Conservation (phyloP, 2,113 vertebrate genomes). For the Meles meles region DNA sequence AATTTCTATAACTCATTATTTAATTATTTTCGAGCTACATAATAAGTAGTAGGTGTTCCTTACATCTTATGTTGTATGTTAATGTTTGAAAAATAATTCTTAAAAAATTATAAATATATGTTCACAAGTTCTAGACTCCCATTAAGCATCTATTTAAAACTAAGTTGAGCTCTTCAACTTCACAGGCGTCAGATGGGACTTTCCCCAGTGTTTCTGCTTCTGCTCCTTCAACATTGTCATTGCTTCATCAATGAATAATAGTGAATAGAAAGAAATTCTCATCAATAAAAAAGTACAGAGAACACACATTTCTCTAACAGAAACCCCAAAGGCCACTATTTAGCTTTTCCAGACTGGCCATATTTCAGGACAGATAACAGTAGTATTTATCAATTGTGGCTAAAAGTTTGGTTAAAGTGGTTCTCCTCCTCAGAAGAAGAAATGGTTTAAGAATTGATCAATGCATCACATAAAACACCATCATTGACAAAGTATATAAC, state of each 20-base stretch:
- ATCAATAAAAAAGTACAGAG: not conserved
- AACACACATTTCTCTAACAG: not conserved
- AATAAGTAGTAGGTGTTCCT: not conserved
- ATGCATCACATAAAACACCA: constrained; percentile 26
- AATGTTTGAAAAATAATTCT: not conserved
- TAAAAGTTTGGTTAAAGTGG: constrained; percentile 15
- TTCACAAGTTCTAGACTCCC: not conserved
- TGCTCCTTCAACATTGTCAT: not conserved
- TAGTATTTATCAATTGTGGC: constrained; percentile 31
- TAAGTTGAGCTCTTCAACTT: not conserved
- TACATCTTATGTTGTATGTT: not conserved
- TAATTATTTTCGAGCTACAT: not conserved
- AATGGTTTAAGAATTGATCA: constrained; percentile 7
- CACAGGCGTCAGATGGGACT: not conserved
- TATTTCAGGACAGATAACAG: constrained; percentile 44
- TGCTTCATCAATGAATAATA: not conserved
- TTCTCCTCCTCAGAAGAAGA: not conserved
- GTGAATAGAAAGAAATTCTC: not conserved
- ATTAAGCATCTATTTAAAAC: not conserved
- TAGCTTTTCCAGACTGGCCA: not conserved
- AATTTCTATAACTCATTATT: not conserved
- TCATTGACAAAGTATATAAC: not conserved
- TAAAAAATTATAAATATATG: not conserved
- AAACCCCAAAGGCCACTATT: constrained; percentile 21
- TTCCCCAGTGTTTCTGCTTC: not conserved